Percentiles rank a stretch among this genome's conserved stretches.
Conservation (phyloP, 2,797 vertebrate species). For the Acanthurus leucopareius region DNA sequence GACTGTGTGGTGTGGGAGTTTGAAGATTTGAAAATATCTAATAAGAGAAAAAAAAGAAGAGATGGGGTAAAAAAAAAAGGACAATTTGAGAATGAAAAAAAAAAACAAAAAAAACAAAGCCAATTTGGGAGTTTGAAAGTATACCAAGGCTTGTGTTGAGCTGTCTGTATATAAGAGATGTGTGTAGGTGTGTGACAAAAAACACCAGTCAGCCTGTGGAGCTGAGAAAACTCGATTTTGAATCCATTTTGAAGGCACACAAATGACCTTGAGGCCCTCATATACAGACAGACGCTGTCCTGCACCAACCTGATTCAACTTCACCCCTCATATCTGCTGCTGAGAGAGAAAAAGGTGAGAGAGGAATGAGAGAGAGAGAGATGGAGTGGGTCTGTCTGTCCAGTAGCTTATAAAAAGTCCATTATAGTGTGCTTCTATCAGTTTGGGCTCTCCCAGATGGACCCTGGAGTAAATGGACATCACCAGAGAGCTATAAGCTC, state of each 20-base stretch:
- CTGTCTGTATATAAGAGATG: constrained; percentile 26
- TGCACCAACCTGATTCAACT: constrained; percentile 70
- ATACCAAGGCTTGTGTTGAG: constrained; percentile 44
- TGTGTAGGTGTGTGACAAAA: constrained; percentile 48
- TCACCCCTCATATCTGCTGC: constrained; percentile 71
- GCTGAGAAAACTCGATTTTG: constrained; percentile 70
- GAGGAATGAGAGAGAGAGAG: constrained; percentile 36
- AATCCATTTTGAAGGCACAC: constrained; percentile 72
- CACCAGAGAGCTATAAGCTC: constrained; percentile 79
- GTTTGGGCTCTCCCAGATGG: constrained; percentile 81
- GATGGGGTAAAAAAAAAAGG: constrained; percentile 11
- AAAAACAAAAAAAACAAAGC: constrained; percentile 69
- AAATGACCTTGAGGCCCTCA: constrained; percentile 70
- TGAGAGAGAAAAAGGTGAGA: constrained; percentile 48
- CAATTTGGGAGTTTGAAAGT: constrained; percentile 58
- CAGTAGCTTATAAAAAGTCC: constrained; percentile 84
- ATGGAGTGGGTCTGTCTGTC: constrained; percentile 79
- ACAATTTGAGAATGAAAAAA: constrained; percentile 57
- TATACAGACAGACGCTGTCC: constrained; percentile 49
- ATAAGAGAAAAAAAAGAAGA: constrained; percentile 64
- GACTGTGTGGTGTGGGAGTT: constrained; percentile 45
- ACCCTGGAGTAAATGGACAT: constrained; percentile 81
- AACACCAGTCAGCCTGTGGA: constrained; percentile 44
- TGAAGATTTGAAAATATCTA: constrained; percentile 68
- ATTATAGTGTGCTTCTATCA: constrained; percentile 82